A percentile compares a stretch with the other conserved stretches of the same genome.
These are phyloP conservation scores for Serinus canaria DNA, from an alignment of 2,113 vertebrate species.

Conservation along the genomic window DNA sequence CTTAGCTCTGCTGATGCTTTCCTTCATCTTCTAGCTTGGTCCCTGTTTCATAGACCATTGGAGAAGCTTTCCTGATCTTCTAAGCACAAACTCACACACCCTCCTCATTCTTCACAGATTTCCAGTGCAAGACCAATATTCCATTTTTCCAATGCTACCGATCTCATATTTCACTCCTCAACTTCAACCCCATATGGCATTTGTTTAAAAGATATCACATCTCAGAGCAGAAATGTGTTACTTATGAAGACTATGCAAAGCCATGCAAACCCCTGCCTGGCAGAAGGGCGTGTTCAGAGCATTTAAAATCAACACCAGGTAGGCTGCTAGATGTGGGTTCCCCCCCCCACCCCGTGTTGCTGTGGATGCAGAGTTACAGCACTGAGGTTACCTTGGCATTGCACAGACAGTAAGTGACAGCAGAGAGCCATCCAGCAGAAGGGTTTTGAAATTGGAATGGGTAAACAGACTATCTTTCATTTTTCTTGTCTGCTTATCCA, in stretches of 20 bases:
- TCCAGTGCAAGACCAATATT: neutral
- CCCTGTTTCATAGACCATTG: neutral
- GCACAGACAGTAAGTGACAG: neutral
- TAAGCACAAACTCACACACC: neutral
- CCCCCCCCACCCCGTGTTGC: neutral
- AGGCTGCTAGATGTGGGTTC: neutral
- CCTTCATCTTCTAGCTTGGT: neutral
- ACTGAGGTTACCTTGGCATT: neutral
- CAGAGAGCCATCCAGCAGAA: neutral
- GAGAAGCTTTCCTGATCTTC: neutral
- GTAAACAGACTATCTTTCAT: neutral
- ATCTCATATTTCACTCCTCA: neutral
- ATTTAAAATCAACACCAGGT: neutral
- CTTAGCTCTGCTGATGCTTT: neutral
- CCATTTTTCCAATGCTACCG: neutral
- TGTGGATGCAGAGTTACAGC: neutral
- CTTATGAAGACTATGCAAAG: neutral
- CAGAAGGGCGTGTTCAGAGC: neutral
- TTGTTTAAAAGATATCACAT: neutral
- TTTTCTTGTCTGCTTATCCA: neutral
- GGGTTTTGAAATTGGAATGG: neutral
- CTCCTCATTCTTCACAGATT: neutral
- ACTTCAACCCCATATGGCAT: neutral
- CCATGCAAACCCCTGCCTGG: neutral
- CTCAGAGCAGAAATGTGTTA: neutral